Evolutionary conservation across 2,113 vertebrate genomes (phyloP).

Genomic region (Hydropotes inermis): DNA sequence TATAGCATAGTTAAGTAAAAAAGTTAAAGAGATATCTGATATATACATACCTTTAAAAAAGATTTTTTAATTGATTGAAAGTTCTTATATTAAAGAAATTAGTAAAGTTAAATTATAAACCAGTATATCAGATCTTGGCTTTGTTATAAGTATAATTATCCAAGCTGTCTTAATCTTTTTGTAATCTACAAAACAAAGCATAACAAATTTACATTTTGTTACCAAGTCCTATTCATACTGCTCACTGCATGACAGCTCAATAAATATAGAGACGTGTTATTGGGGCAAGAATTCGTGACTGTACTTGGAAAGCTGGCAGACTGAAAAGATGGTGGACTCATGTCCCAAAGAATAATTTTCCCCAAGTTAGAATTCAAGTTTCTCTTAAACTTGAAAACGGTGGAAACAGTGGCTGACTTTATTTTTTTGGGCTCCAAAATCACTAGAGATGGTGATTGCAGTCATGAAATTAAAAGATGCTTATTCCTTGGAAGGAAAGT

Average conservation of each 20-base stretch:
- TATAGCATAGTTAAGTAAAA: not conserved
- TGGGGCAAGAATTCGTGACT: not conserved
- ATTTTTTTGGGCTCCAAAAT: not conserved
- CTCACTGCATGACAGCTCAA: not conserved
- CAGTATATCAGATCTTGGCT: not conserved
- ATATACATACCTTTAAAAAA: not conserved
- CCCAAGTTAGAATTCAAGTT: not conserved
- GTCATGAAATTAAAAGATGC: not conserved
- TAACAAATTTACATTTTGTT: not conserved
- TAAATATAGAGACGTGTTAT: not conserved
- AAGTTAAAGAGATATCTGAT: not conserved
- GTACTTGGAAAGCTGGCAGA: not conserved
- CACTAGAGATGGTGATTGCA: not conserved
- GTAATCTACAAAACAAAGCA: not conserved
- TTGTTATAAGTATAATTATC: not conserved
- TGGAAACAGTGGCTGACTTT: not conserved
- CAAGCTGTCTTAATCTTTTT: not conserved
- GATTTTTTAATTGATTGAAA: not conserved
- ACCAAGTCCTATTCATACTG: not conserved
- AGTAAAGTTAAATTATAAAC: not conserved
- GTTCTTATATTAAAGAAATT: not conserved
- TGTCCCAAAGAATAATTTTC: not conserved
- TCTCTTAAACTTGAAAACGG: not conserved
- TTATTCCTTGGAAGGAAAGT: not conserved
- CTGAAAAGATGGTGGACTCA: not conserved